Conservation (phyloP, 2,113 vertebrate genomes). For the Cacatua alba region DNA sequence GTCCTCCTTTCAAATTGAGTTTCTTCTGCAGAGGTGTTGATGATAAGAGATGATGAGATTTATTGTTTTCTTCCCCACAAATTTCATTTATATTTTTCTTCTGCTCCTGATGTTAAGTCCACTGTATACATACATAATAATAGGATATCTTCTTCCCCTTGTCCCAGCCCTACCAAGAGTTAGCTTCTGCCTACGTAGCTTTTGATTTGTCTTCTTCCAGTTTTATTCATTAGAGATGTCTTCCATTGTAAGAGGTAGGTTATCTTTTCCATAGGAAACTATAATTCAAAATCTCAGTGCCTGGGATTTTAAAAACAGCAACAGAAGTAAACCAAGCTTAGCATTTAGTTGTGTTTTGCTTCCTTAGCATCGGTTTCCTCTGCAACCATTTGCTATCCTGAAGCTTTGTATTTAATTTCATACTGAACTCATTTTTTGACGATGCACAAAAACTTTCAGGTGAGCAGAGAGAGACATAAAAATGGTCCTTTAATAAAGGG, state of each 20-base stretch:
- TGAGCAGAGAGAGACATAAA: neutral
- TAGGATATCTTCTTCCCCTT: neutral
- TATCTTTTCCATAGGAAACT: neutral
- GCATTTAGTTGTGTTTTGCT: neutral
- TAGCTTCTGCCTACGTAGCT: neutral
- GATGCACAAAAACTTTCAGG: neutral
- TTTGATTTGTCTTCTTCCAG: neutral
- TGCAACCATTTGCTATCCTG: neutral
- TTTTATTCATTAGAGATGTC: neutral
- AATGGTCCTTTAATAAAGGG: neutral
- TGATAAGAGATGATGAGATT: neutral
- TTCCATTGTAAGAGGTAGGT: neutral
- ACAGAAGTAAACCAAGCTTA: neutral
- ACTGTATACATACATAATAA: neutral
- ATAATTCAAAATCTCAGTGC: neutral
- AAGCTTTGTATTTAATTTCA: neutral
- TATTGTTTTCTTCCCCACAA: neutral
- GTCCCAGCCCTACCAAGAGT: neutral
- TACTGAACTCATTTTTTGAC: neutral
- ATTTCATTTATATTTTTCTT: neutral
- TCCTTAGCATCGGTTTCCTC: neutral
- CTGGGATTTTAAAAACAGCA: neutral
- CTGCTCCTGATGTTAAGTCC: neutral
- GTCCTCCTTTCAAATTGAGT: neutral
- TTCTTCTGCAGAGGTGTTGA: neutral